Base-by-base conservation (phyloP, 2,797 vertebrate species). In the Chiloscyllium punctatum region DNA sequence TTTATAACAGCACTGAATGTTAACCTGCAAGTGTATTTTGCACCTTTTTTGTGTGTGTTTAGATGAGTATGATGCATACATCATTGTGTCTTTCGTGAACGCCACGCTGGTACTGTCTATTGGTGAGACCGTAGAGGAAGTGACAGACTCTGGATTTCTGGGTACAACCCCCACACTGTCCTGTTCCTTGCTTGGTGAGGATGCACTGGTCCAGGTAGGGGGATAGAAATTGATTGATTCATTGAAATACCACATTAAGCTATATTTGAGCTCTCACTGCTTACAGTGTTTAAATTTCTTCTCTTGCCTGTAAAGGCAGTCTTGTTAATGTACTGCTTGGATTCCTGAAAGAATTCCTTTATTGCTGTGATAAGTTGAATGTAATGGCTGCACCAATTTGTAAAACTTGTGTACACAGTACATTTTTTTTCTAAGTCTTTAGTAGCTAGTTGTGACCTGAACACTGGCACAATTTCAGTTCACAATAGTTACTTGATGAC, bases 1-100 rank as follows among this genome's bases (percentile, higher is more conserved):
- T 1, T 66, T 66, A 18, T 77, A 33, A 33, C 11, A 94, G 69
- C 77, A 37, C 72, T 72, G 94, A 57, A 95, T 95, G 94, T 95
- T 95, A 95, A 95, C 94, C 94, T 95, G 94, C 94, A 95, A 95
- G 94, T 95, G 42, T 95, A 77, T 95, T 95, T 95, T 95, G 94
- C 94, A 95, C 94, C 94, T 95, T 95, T 94, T 95, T 95, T 95
- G 94, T 95, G 94, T 96, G 96, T 96, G 95, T 96, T 57, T 96
- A 99, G 99, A 99, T 97, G 99, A 99, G 96, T 99, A 99, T 97
- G 99, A 99, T 94, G 99, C 99, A 90, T 99, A 99, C 96, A 99
- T 99, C 97, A 99, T 99, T 0, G 99, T 99, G 96, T 99, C 99
- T 96, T 99, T 99, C 97, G 99, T 99, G 96, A 99, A 99, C 15